Percentiles rank a stretch among this genome's conserved stretches.
Evolutionary conservation across 2,888 invertebrate genomes (phyloP).

Genomic region (Lysandra coridon): DNA sequence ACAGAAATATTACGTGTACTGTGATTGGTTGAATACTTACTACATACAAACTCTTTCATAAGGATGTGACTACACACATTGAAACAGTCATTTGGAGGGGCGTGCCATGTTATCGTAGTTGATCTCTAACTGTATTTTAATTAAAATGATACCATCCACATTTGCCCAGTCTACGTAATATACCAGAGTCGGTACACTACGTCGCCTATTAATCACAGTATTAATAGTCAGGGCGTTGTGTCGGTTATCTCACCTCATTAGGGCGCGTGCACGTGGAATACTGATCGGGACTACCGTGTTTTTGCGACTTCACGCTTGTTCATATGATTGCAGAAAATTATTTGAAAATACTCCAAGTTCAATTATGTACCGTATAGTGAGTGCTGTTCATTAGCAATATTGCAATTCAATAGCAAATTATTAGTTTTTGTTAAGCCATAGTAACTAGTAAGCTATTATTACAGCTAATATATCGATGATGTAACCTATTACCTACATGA

Average conservation of each 20-base stretch:
- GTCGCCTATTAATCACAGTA: neutral
- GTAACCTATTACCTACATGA: neutral
- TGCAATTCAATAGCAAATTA: conserved; percentile 9
- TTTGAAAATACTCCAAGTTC: conserved; percentile 3
- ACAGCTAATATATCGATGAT: neutral
- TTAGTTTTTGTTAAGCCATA: conserved; percentile 16
- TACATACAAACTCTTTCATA: no score
- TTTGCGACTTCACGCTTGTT: conserved; percentile 12
- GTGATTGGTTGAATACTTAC: no score
- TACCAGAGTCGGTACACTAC: neutral
- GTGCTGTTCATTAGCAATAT: neutral
- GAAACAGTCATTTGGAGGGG: no score
- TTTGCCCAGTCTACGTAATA: neutral
- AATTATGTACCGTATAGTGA: neutral
- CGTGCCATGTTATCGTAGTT: no score
- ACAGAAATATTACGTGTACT: no score
- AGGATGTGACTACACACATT: no score
- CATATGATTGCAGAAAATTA: conserved; percentile 19
- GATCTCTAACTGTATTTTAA: neutral
- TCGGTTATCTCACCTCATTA: conserved; percentile 28
- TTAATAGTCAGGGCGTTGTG: conserved; percentile 24
- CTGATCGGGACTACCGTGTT: conserved; percentile 17
- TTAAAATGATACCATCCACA: neutral
- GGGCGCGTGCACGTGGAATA: conserved; percentile 17
- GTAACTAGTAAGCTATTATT: neutral